A percentile compares a stretch with the other conserved stretches of the same genome.
phyloP scores from a whole-genome alignment of 2,888 invertebrate species.

The Acleris holmiana region DNA sequence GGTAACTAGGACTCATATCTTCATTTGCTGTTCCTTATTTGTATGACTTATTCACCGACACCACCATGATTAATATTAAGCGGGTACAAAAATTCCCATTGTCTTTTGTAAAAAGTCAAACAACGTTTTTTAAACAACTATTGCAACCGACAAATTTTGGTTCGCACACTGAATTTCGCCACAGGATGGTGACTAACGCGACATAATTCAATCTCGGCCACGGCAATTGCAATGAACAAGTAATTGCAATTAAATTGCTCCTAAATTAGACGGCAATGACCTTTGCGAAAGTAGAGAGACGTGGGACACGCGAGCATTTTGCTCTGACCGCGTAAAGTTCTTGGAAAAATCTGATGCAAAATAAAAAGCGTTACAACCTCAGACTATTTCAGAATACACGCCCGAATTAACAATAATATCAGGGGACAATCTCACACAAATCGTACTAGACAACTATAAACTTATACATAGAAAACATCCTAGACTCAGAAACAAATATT shows the following conservation, averaged over 20 bases:
- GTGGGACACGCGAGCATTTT: constrained; percentile 13
- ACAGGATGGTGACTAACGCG: constrained; percentile 33
- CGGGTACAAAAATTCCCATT: no score
- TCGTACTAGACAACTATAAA: no score
- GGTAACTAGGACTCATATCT: no score
- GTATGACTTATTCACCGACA: no score
- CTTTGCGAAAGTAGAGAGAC: constrained; percentile 28
- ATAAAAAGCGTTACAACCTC: neutral
- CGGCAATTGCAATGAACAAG: constrained; percentile 52
- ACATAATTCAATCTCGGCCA: constrained; percentile 43
- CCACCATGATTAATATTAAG: no score
- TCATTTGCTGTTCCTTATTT: no score
- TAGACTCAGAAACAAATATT: no score
- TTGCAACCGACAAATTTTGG: neutral
- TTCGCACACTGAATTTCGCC: constrained; percentile 26
- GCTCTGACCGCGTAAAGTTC: neutral
- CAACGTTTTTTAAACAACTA: neutral
- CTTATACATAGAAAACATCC: no score
- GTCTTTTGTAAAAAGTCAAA: no score
- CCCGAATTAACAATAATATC: no score
- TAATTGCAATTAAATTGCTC: constrained; percentile 57
- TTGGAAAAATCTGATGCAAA: neutral
- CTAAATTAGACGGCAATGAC: constrained; percentile 42
- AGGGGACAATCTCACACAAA: no score
- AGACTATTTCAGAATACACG: no score